These are phyloP conservation scores for Oxyura jamaicensis DNA, from an alignment of 2,113 vertebrate species.

Conservation along the genomic window DNA sequence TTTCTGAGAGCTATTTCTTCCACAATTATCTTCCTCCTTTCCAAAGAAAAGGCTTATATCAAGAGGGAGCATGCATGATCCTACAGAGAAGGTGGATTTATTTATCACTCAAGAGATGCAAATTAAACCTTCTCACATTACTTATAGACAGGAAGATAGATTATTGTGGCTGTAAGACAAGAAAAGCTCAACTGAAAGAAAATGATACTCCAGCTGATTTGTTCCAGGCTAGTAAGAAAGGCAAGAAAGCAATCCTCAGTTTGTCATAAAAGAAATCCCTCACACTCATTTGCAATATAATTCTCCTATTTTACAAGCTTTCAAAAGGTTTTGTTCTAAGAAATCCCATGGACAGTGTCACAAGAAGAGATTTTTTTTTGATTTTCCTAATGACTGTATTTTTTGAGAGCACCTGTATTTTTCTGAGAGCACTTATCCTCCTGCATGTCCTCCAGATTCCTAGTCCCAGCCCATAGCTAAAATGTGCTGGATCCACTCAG, in stretches of 20 bases:
- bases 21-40: background rate
- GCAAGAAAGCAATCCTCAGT: background rate
- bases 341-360: background rate
- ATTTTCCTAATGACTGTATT: background rate
- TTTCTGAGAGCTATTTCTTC: background rate
- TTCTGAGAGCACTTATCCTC: background rate
- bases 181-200: background rate
- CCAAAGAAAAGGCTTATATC: background rate
- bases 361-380: background rate
- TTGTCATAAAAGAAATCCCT: background rate
- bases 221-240: background rate
- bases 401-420: background rate
- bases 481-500: background rate
- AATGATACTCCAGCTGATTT: constrained; percentile 1
- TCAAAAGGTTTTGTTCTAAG: background rate
- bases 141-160: background rate
- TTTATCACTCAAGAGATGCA: background rate
- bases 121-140: background rate
- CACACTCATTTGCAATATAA: background rate
- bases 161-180: background rate
- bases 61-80: background rate
- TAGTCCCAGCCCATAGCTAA: background rate
- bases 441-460: background rate
- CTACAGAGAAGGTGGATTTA: background rate
- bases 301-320: background rate